Evolutionary conservation across 2,113 vertebrate genomes (phyloP).

Genomic region (Perca flavescens): DNA sequence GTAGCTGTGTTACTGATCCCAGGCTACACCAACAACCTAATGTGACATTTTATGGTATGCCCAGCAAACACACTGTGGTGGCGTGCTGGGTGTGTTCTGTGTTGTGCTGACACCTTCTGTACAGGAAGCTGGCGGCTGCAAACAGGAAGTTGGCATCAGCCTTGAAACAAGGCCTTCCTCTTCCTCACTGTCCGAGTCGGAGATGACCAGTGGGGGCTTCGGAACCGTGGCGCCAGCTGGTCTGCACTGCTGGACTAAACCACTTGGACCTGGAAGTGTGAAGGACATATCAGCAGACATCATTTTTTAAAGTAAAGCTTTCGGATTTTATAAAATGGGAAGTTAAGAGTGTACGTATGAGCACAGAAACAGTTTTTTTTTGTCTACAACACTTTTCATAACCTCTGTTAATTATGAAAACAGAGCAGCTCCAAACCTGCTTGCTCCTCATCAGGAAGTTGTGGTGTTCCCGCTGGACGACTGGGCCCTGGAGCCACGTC

Average conservation of each 20-base stretch:
- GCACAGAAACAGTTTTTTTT: background rate
- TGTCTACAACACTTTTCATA: background rate
- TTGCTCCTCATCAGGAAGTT: conserved; percentile 90
- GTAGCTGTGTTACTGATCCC: background rate
- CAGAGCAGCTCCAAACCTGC: conserved; percentile 85
- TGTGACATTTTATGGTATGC: background rate
- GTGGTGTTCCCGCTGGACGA: conserved; percentile 73
- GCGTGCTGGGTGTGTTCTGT: background rate
- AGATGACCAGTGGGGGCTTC: conserved; percentile 88
- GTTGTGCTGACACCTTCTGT: conserved; percentile 77
- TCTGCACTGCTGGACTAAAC: conserved; percentile 80
- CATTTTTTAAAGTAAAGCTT: background rate
- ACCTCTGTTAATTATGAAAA: background rate
- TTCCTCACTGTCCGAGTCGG: conserved; percentile 97
- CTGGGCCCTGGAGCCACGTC: conserved; percentile 69
- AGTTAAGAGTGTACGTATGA: background rate
- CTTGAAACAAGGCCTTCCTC: conserved; percentile 85
- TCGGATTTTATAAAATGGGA: background rate
- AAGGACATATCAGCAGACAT: background rate
- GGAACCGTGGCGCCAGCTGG: conserved; percentile 82
- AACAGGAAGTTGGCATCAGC: conserved; percentile 76
- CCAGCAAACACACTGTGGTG: conserved; percentile 60
- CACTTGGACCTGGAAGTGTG: conserved; percentile 91
- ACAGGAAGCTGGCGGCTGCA: conserved; percentile 78
- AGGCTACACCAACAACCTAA: background rate